These are phyloP conservation scores for Oscheius sp. DNA, from an alignment of 2,888 invertebrate species.

Conservation along the genomic window DNA sequence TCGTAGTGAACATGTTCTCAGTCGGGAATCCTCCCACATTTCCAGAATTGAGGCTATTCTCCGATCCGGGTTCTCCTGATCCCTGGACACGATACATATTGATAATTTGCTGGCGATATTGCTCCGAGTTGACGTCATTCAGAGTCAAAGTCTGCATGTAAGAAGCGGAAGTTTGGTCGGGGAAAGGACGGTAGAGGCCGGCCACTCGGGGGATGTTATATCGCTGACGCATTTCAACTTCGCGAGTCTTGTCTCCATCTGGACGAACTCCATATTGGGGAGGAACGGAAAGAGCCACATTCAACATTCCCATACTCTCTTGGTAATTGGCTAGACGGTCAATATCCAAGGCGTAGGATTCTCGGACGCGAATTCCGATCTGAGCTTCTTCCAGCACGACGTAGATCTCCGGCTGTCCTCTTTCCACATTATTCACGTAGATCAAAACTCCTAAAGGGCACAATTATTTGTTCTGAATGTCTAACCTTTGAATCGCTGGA, in stretches of 20 bases:
- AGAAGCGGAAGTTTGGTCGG: constrained; percentile 61
- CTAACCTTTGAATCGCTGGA: constrained; percentile 67
- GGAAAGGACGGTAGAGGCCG: constrained; percentile 68
- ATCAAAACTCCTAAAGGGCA: constrained; percentile 61
- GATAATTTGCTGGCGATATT: constrained; percentile 65
- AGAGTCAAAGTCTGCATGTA: constrained; percentile 54
- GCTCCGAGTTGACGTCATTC: constrained; percentile 66
- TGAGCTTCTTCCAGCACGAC: constrained; percentile 64
- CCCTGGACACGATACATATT: constrained; percentile 61
- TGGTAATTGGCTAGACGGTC: constrained; percentile 67
- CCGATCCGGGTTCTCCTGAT: constrained; percentile 62
- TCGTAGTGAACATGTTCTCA: constrained; percentile 68
- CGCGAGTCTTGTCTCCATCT: constrained; percentile 68
- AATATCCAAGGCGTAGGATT: constrained; percentile 66
- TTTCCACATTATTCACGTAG: constrained; percentile 66
- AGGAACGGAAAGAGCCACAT: constrained; percentile 64
- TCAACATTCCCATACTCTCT: constrained; percentile 68
- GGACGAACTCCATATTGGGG: constrained; percentile 70
- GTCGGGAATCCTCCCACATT: constrained; percentile 55
- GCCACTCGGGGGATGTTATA: constrained; percentile 63
- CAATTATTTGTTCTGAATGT: not conserved
- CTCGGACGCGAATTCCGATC: constrained; percentile 55
- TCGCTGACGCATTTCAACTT: constrained; percentile 56
- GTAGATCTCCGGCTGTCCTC: constrained; percentile 64
- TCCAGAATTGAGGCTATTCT: constrained; percentile 50